phyloP scores from a whole-genome alignment of 2,888 invertebrate genomes.

The Pterostichus madidus region DNA sequence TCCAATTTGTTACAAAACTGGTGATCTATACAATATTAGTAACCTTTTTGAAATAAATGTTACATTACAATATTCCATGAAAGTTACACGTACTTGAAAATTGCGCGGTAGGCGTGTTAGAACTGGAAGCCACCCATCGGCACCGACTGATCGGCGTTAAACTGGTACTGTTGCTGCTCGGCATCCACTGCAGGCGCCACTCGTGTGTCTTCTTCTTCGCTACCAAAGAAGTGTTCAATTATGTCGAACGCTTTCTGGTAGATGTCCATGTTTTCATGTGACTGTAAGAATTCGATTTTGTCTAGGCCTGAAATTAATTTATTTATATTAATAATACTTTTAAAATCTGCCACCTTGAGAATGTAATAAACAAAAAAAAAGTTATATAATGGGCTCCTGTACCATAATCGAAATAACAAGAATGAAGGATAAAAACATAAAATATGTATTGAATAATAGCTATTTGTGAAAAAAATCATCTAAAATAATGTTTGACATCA shows the following conservation, averaged over 20 bases:
- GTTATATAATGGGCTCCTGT: too few species aligned
- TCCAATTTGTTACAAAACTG: conserved; percentile 50
- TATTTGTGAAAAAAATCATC: too few species aligned
- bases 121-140: conserved; percentile 91
- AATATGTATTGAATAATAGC: too few species aligned
- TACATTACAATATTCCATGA: conserved; percentile 41
- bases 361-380: too few species aligned
- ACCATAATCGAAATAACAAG: too few species aligned
- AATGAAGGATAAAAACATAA: too few species aligned
- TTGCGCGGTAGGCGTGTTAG: conserved; percentile 76
- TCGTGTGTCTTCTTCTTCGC: conserved; percentile 90
- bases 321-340: conserved; percentile 56
- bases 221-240: conserved; percentile 96
- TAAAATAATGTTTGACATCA: too few species aligned
- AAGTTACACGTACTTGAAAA: conserved; percentile 42
- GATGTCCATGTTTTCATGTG: conserved; percentile 97
- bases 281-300: conserved; percentile 98
- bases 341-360: too few species aligned
- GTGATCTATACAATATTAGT: conserved; percentile 51
- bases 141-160: conserved; percentile 84
- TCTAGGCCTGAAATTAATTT: conserved; percentile 87
- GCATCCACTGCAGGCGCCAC: conserved; percentile 89
- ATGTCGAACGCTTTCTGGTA: conserved; percentile 98
- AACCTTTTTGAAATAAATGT: conserved; percentile 51
- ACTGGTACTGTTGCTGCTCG: conserved; percentile 86